Evolutionary conservation across 37 sponge, comb jelly and placozoan species (phyloP).

Genomic region (Geodia barretti): DNA sequence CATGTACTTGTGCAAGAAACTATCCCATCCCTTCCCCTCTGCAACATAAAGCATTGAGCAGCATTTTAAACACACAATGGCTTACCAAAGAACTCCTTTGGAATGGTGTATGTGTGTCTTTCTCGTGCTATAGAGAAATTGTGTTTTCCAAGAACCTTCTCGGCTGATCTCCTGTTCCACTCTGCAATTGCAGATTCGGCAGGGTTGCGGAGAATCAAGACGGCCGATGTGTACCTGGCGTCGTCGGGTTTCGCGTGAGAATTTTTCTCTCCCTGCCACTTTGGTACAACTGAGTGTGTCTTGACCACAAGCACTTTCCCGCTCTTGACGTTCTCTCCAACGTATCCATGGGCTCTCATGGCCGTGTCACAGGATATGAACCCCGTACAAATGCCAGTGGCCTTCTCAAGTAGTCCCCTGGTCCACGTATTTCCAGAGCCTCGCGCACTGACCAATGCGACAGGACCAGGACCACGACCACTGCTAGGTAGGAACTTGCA

Average conservation of each 20-base stretch:
- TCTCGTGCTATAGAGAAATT: neutral
- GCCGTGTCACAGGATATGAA: constrained; percentile 45
- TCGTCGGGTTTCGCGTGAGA: neutral
- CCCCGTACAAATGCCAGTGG: constrained; percentile 63
- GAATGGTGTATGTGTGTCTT: neutral
- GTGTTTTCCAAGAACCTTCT: neutral
- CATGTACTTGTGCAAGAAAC: constrained; percentile 14
- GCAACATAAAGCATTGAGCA: too few relatives aligned
- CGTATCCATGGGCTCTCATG: constrained; percentile 24
- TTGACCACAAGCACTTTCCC: constrained; percentile 51
- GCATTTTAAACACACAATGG: neutral
- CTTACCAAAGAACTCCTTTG: constrained; percentile 18
- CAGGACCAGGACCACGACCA: constrained; percentile 27
- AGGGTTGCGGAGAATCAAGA: constrained; percentile 55
- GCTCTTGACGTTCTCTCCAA: constrained; percentile 43
- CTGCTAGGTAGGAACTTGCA: neutral
- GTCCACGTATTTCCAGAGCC: constrained; percentile 75
- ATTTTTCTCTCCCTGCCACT: constrained; percentile 21
- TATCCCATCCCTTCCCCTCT: constrained; percentile 27
- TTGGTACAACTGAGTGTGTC: constrained; percentile 24
- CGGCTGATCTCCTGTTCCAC: constrained; percentile 35
- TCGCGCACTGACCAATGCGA: constrained; percentile 53
- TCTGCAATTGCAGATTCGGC: constrained; percentile 48
- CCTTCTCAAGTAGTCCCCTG: constrained; percentile 42
- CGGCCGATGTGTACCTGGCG: constrained; percentile 30